Percentiles rank a stretch among this genome's conserved stretches.
phyloP scores from a whole-genome alignment of 2,113 vertebrate genomes.

The Crotalus helleri region DNA sequence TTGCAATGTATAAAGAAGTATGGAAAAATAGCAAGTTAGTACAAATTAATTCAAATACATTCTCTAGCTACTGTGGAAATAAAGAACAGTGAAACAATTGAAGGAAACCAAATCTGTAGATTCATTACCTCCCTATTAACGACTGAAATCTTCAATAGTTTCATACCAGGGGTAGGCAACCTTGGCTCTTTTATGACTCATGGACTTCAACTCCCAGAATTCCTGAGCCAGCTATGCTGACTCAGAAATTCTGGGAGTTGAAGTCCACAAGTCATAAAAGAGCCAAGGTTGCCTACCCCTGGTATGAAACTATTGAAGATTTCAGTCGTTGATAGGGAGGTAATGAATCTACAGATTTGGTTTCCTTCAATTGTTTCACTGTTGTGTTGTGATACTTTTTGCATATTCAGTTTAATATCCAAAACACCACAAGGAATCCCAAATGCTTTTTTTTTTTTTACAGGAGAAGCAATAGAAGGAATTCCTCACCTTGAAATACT shows the following conservation, averaged over 20 bases:
- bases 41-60: background rate
- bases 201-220: too few species aligned
- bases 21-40: background rate
- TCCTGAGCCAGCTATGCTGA: too few species aligned
- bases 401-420: conserved; percentile 10
- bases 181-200: too few species aligned
- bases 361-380: too few species aligned
- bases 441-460: conserved; percentile 20
- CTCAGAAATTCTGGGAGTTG: too few species aligned
- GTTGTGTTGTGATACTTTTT: background rate
- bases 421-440: conserved; percentile 1
- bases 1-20: background rate
- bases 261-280: too few species aligned
- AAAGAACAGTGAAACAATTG: background rate
- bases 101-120: background rate
- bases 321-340: too few species aligned
- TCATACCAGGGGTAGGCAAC: too few species aligned
- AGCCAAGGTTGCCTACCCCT: too few species aligned
- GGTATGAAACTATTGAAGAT: too few species aligned
- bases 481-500: conserved; percentile 77
- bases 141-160: background rate
- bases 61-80: background rate
- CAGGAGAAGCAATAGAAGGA: conserved; percentile 74
- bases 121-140: background rate
- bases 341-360: too few species aligned